Evolutionary conservation across 2,888 invertebrate species (phyloP).

Genomic region (Tenthredo livida): DNA sequence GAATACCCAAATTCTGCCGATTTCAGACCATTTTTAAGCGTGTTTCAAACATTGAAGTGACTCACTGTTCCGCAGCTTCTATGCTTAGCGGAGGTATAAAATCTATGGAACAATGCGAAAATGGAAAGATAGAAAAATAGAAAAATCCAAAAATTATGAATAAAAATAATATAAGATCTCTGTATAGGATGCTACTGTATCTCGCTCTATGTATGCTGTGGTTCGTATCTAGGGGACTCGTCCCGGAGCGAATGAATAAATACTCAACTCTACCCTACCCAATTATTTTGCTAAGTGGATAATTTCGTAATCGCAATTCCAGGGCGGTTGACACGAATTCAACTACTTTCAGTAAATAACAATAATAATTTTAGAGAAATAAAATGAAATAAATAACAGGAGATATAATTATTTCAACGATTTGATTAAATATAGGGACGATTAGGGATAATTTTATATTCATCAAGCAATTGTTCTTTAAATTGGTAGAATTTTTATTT

Average conservation of each 20-base stretch:
- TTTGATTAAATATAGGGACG: neutral
- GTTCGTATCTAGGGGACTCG: neutral
- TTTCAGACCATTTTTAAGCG: too few relatives aligned
- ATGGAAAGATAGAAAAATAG: too few relatives aligned
- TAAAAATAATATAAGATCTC: neutral
- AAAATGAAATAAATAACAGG: neutral
- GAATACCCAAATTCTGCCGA: too few relatives aligned
- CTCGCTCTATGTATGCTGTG: neutral
- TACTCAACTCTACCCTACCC: constrained; percentile 4
- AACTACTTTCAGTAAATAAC: neutral
- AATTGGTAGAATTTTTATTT: neutral
- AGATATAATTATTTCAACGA: neutral
- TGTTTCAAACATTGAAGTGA: too few relatives aligned
- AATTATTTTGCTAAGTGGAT: neutral
- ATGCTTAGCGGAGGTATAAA: too few relatives aligned
- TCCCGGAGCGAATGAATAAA: neutral
- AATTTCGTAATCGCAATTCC: neutral
- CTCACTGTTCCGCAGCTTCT: too few relatives aligned
- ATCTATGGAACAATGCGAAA: too few relatives aligned
- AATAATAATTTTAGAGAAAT: neutral
- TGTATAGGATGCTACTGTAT: neutral
- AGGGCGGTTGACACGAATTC: neutral
- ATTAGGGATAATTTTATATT: neutral
- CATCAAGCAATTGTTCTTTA: neutral
- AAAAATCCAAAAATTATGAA: neutral